Evolutionary conservation across 53 echinoderm and acorn worm species (phyloP).

Genomic region (Crossaster papposus): DNA sequence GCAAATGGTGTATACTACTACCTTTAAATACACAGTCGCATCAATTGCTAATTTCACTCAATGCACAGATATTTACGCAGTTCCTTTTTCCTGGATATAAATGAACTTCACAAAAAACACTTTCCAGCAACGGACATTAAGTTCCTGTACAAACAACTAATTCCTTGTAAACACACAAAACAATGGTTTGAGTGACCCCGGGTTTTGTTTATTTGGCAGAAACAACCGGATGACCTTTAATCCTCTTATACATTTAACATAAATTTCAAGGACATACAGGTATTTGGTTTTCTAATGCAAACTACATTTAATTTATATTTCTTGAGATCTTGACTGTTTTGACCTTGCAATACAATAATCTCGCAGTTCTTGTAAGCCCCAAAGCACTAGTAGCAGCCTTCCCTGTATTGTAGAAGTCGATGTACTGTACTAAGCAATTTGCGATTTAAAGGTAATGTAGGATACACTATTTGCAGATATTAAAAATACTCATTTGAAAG

Average conservation of each 20-base stretch:
- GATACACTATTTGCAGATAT: too few species aligned
- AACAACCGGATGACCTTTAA: neutral
- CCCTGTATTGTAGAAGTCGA: too few species aligned
- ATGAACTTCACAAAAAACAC: neutral
- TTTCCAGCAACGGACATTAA: neutral
- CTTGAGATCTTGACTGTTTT: too few species aligned
- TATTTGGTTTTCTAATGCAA: too few species aligned
- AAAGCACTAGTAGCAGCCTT: neutral
- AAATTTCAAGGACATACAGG: too few species aligned
- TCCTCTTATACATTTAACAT: too few species aligned
- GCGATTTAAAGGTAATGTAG: too few species aligned
- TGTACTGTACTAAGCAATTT: too few species aligned
- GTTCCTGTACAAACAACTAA: neutral
- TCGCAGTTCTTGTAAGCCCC: neutral
- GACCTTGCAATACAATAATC: neutral
- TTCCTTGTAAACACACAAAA: neutral
- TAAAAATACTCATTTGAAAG: too few species aligned
- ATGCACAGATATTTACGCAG: neutral
- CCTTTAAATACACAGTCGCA: too few species aligned
- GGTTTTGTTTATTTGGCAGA: neutral
- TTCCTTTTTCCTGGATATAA: slow-evolving; percentile 1
- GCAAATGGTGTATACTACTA: too few species aligned
- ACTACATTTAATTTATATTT: too few species aligned
- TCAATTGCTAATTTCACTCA: neutral
- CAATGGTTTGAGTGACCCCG: neutral